phyloP scores from a whole-genome alignment of 2,113 vertebrate species.

The Indicator indicator region DNA sequence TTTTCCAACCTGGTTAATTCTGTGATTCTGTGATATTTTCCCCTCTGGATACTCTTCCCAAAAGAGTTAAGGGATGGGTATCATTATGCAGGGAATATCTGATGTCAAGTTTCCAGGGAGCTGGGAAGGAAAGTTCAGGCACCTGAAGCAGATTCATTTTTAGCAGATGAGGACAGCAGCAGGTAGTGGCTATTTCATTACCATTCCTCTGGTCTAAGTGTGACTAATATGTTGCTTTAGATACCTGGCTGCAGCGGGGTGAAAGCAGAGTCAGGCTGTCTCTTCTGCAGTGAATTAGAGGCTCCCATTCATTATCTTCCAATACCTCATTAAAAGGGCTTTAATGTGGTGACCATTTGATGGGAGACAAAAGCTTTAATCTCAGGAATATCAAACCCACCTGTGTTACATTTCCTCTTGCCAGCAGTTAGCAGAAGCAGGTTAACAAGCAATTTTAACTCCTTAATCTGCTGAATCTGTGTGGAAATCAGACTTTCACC shows the following conservation, averaged over 20 bases:
- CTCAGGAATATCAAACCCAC: slow-evolving; percentile 79
- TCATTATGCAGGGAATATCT: background rate
- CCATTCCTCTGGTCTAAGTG: slow-evolving; percentile 38
- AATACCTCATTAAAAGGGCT: slow-evolving; percentile 79
- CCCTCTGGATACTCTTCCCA: background rate
- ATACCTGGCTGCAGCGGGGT: slow-evolving; percentile 77
- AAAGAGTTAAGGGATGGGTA: background rate
- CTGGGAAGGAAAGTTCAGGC: background rate
- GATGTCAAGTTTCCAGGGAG: background rate
- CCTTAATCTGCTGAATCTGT: slow-evolving; percentile 61
- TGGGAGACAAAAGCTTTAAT: slow-evolving; percentile 80
- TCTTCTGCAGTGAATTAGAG: slow-evolving; percentile 74
- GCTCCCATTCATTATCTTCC: slow-evolving; percentile 80
- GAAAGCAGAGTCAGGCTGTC: slow-evolving; percentile 69
- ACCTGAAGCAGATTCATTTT: background rate
- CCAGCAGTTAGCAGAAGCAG: slow-evolving; percentile 73
- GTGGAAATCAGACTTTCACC: slow-evolving; percentile 65
- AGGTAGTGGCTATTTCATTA: background rate
- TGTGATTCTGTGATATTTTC: no score
- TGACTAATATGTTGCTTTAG: slow-evolving; percentile 69
- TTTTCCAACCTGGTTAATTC: no score
- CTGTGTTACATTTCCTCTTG: slow-evolving; percentile 81
- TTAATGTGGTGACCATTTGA: slow-evolving; percentile 79
- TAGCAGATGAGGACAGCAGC: background rate
- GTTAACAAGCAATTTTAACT: slow-evolving; percentile 75